A percentile compares a stretch with the other conserved stretches of the same genome.
Evolutionary conservation across 1,140 invertebrate genomes (phyloP).

Genomic region (Euborellia annulipes): DNA sequence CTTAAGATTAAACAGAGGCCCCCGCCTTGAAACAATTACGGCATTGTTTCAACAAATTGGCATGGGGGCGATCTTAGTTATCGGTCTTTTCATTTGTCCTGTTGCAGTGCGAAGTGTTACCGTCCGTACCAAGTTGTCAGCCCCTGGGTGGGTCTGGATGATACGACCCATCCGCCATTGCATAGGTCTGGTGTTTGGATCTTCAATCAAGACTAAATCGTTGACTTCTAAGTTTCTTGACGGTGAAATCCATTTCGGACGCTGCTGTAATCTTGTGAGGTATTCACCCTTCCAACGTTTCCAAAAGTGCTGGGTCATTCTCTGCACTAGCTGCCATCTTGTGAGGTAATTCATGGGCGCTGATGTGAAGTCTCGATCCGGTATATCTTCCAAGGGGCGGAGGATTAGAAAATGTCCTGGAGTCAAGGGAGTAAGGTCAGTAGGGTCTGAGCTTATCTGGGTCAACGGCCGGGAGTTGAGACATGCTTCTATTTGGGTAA

Average conservation of each 20-base stretch:
- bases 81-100: conserved; percentile 17
- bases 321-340: conserved; percentile 16
- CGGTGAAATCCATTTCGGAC: conserved; percentile 14
- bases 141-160: conserved; percentile 18
- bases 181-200: conserved; percentile 18
- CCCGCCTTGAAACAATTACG: no score
- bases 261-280: conserved; percentile 14
- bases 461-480: conserved; percentile 22
- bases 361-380: conserved; percentile 13
- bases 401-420: conserved; percentile 27
- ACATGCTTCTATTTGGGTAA: conserved; percentile 13
- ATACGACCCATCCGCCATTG: conserved; percentile 22
- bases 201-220: conserved; percentile 10
- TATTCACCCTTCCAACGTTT: conserved; percentile 18
- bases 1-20: no score
- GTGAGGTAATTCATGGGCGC: conserved; percentile 10
- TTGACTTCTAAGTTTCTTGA: conserved; percentile 12
- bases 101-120: conserved; percentile 18
- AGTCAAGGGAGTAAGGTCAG: conserved; percentile 20
- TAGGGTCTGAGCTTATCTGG: conserved; percentile 16
- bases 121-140: conserved; percentile 19
- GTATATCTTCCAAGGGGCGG: conserved; percentile 14
- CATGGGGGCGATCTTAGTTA: no score
- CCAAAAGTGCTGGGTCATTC: conserved; percentile 17
- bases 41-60: no score